Percentiles rank a stretch among this genome's conserved stretches.
phyloP scores from a whole-genome alignment of 2,888 invertebrate genomes.

The Lepas anatifera region DNA sequence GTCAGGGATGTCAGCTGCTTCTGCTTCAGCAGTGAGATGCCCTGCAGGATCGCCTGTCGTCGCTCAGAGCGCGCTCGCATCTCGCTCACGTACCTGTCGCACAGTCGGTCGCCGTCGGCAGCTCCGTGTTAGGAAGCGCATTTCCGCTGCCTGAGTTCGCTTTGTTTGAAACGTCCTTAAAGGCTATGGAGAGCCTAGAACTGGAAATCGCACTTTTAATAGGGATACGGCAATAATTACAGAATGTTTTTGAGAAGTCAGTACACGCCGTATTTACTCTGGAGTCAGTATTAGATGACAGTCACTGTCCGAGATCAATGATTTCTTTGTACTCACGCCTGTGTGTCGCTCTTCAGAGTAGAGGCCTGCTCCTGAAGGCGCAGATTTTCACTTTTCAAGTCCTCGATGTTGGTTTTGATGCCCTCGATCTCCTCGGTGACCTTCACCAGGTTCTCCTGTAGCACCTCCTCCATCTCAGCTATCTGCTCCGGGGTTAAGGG shows the following conservation, averaged over 20 bases:
- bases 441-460: neutral
- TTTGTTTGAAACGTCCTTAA: too few relatives aligned
- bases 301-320: too few relatives aligned
- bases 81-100: neutral
- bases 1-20: neutral
- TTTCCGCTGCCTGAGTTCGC: too few relatives aligned
- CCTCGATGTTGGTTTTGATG: neutral
- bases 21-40: neutral
- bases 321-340: neutral
- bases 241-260: too few relatives aligned
- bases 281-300: too few relatives aligned
- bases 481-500: neutral
- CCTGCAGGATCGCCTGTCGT: constrained; percentile 2
- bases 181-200: too few relatives aligned
- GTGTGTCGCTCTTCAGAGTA: neutral
- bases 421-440: neutral
- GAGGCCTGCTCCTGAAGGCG: neutral
- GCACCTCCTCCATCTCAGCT: neutral
- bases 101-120: too few relatives aligned
- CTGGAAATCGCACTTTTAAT: too few relatives aligned
- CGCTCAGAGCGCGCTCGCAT: neutral
- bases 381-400: neutral
- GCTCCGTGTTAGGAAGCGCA: too few relatives aligned
- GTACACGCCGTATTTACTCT: too few relatives aligned
- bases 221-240: too few relatives aligned